Conservation (phyloP, 2,888 invertebrate species). For the Pristionchus mayeri region DNA sequence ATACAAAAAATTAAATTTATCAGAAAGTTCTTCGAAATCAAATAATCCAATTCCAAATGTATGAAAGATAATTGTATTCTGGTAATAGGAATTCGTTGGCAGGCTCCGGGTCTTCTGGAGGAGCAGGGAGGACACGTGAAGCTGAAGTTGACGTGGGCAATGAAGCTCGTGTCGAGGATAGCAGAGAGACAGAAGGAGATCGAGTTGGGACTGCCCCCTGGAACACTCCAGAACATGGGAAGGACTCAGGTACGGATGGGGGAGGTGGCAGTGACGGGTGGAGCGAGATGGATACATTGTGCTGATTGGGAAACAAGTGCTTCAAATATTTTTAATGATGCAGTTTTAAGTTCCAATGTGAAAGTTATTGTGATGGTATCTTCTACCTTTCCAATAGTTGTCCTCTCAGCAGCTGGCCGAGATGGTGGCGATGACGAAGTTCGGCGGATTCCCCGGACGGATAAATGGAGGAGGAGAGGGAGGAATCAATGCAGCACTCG, state of each 20-base stretch:
- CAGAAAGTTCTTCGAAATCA: no score
- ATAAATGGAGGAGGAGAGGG: conserved; percentile 31
- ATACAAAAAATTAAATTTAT: no score
- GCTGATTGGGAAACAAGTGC: background rate
- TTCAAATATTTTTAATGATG: no score
- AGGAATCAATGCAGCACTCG: background rate
- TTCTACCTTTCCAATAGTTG: no score
- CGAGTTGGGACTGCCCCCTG: conserved; percentile 63
- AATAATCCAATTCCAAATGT: no score
- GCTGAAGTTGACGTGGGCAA: conserved; percentile 77
- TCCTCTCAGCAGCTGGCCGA: background rate
- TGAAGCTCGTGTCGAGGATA: conserved; percentile 59
- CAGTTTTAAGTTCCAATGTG: no score
- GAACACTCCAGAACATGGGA: conserved; percentile 66
- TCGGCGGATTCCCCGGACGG: background rate
- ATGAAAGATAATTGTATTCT: no score
- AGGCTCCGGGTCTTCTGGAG: conserved; percentile 70
- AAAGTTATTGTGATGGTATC: no score
- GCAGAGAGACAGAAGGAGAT: conserved; percentile 59
- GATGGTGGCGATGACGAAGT: conserved; percentile 38
- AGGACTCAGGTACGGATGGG: conserved; percentile 47
- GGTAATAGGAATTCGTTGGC: no score
- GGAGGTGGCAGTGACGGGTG: background rate
- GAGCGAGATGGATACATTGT: background rate
- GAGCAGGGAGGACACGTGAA: conserved; percentile 76